These are phyloP conservation scores for Varanus salvator DNA, from an alignment of 2,113 vertebrate species.

Conservation along the genomic window DNA sequence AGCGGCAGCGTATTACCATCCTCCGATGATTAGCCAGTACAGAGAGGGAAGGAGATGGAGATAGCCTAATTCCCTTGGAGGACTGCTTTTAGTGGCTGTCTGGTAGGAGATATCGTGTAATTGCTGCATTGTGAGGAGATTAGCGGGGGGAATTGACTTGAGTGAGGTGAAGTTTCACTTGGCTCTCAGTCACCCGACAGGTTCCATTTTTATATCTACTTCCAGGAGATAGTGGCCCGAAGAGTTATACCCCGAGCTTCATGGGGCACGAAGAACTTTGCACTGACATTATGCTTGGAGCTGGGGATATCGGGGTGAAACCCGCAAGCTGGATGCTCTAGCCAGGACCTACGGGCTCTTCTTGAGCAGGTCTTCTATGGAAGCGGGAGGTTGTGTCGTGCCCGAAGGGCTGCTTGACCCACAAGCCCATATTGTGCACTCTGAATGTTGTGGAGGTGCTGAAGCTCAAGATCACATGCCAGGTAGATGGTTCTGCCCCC, in stretches of 20 bases:
- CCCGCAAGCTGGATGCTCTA: too few relatives aligned
- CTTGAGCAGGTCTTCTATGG: too few relatives aligned
- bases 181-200: slow-evolving; percentile 18
- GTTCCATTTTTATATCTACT: slow-evolving; percentile 19
- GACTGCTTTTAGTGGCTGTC: slow-evolving; percentile 58
- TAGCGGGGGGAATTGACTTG: not conserved
- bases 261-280: too few relatives aligned
- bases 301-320: too few relatives aligned
- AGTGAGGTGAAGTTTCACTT: not conserved
- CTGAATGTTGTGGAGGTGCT: not conserved
- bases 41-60: slow-evolving; percentile 43
- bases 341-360: too few relatives aligned
- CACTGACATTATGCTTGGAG: not conserved
- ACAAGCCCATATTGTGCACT: not conserved
- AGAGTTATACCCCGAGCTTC: not conserved
- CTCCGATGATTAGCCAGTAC: slow-evolving; percentile 43
- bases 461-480: too few relatives aligned
- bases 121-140: slow-evolving; percentile 55
- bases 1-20: slow-evolving; percentile 43
- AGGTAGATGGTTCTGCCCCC: too few relatives aligned
- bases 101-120: slow-evolving; percentile 56
- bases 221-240: not conserved
- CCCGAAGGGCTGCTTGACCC: not conserved
- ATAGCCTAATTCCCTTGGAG: slow-evolving; percentile 62
- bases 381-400: not conserved